Base-by-base conservation (phyloP, 2,888 invertebrate species). In the Psylliodes chrysocephalus region DNA sequence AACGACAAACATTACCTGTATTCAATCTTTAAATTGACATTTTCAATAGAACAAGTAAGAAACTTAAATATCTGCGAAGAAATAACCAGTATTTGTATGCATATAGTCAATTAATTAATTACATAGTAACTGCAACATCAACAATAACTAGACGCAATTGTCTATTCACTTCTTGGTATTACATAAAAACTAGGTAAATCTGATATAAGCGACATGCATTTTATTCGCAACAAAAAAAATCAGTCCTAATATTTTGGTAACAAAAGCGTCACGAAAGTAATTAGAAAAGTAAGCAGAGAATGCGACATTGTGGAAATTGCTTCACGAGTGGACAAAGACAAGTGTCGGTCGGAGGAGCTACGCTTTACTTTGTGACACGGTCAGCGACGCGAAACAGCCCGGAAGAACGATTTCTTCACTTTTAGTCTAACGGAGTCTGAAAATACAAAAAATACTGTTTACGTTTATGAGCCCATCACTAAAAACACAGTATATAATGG, bases 341-440 rank as follows among this genome's bases (percentile, higher is more conserved):
- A 66, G 66, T 68, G 59, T 65, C 64, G 64, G 49, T 62, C 65
- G 63, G 63, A 74, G 77, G 77, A 77, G 75, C 67, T 75, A 76
- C 75, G 77, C 75, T 73, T 68, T 73, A 64, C 57, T 61, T 68
- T 66, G 68, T 73, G 67, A 70, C 71, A 67, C 67, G 66, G 68
- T 67, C 75, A 75, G 62, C 75, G 71, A 68, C 71, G 77, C 75
- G 77, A 76, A 77, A 74, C 77, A 74, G 75, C 69, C 71, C 76
- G 77, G 78, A 78, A 78, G 77, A 78, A 64, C 75, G 76, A 70
- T 77, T 77, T 77, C 64, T 64, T 56, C 60, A 60, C 60, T 64
- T 55, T 60, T 56, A 44, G 44, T 49, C 49, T 49, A 59, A 59
- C 57, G 46, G 35, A 49, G 57, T 47, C 14, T 22, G 2, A 47